These are phyloP conservation scores for Malurus splendens DNA, from an alignment of 2,797 vertebrate species.

Conservation along the genomic window DNA sequence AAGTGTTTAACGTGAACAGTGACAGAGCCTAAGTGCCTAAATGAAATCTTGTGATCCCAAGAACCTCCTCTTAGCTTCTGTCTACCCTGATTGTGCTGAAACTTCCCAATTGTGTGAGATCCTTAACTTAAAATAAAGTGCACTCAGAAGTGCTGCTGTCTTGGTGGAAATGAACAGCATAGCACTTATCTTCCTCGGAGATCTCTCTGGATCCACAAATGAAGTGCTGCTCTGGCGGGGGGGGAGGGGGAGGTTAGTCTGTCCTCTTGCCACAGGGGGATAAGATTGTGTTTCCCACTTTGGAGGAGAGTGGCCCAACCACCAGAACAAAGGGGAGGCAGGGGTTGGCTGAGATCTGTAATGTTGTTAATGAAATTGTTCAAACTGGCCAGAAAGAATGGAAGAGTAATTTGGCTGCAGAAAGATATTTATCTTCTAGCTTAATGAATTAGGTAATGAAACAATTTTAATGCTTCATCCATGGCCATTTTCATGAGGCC, in stretches of 20 bases:
- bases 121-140: conserved; percentile 15
- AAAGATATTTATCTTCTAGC: neutral
- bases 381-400: neutral
- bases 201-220: neutral
- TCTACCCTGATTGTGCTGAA: conserved; percentile 37
- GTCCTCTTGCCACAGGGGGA: neutral
- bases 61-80: conserved; percentile 32
- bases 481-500: neutral
- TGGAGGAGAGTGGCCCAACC: neutral
- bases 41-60: conserved; percentile 49
- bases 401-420: neutral
- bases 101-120: neutral
- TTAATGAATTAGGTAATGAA: neutral
- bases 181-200: neutral
- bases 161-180: neutral
- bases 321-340: neutral
- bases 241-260: neutral
- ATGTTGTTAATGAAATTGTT: neutral
- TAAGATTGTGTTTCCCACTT: neutral
- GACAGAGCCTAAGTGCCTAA: conserved; percentile 32
- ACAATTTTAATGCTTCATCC: neutral
- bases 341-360: neutral
- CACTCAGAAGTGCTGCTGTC: neutral
- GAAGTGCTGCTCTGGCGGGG: neutral
- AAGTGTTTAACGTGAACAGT: conserved; percentile 26